These are phyloP conservation scores for Zaprionus ghesquierei DNA, from an alignment of 1,140 invertebrate species.

Conservation along the genomic window DNA sequence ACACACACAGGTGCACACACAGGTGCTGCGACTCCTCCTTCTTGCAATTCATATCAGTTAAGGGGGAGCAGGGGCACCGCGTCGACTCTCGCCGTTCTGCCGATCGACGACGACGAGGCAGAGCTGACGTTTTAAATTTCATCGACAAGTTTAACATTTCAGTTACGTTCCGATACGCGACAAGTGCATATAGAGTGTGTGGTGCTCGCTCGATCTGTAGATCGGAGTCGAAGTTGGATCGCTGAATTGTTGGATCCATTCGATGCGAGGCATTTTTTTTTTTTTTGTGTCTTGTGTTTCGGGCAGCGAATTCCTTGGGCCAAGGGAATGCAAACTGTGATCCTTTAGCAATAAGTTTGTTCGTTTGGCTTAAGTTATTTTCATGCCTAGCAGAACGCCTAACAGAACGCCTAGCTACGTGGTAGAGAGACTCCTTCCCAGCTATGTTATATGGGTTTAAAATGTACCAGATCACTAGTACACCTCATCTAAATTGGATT, in stretches of 20 bases:
- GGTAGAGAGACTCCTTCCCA: constrained; percentile 12
- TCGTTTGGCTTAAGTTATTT: constrained; percentile 83
- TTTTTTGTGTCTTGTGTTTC: neutral
- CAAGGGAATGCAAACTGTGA: constrained; percentile 82
- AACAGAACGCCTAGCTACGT: constrained; percentile 30
- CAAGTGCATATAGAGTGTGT: constrained; percentile 66
- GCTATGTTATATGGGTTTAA: neutral
- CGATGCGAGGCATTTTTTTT: neutral
- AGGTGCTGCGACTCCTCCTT: constrained; percentile 33
- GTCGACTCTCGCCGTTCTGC: constrained; percentile 6
- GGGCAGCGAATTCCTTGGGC: constrained; percentile 82
- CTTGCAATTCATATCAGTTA: constrained; percentile 50
- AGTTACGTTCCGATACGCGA: constrained; percentile 80
- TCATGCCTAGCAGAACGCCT: constrained; percentile 62
- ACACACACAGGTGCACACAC: neutral
- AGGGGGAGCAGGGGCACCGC: constrained; percentile 1
- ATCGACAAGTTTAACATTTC: constrained; percentile 73
- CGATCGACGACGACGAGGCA: constrained; percentile 58
- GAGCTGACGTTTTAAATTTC: constrained; percentile 74
- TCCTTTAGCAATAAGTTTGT: constrained; percentile 71
- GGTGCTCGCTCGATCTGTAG: neutral
- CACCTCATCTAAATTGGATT: constrained; percentile 30
- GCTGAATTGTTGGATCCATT: neutral
- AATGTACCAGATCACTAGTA: neutral
- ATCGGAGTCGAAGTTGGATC: neutral